phyloP scores from a whole-genome alignment of 2,797 vertebrate genomes.

The Diglossa cyanea region DNA sequence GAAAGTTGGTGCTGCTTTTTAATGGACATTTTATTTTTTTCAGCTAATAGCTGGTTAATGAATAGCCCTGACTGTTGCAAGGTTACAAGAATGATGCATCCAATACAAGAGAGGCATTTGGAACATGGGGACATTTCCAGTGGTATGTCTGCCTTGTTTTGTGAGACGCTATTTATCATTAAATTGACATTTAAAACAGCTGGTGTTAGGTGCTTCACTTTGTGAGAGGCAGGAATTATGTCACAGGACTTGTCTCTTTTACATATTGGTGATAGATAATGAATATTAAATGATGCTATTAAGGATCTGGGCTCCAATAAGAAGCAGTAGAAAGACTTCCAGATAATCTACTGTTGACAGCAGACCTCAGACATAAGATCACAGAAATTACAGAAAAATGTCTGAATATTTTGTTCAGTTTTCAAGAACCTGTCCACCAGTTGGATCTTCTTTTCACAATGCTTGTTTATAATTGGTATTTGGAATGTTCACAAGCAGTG shows the following conservation, averaged over 20 bases:
- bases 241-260: neutral
- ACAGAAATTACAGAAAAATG: neutral
- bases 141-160: conserved; percentile 27
- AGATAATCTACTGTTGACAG: neutral
- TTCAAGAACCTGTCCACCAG: neutral
- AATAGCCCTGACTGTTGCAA: conserved; percentile 17
- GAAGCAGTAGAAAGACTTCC: neutral
- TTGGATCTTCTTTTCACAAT: neutral
- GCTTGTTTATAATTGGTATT: neutral
- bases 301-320: neutral
- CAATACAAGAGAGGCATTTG: neutral
- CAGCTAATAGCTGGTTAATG: conserved; percentile 26
- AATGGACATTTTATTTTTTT: conserved; percentile 8
- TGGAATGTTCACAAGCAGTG: neutral
- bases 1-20: neutral
- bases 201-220: neutral
- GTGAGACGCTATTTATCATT: neutral
- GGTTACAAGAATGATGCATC: conserved; percentile 2
- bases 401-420: neutral
- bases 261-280: neutral
- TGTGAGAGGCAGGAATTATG: neutral
- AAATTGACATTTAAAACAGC: neutral
- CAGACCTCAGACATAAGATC: neutral
- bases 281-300: neutral
- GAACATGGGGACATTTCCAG: conserved; percentile 16